Conservation (phyloP, 2,888 invertebrate species). For the Macrostomum cliftonense region DNA sequence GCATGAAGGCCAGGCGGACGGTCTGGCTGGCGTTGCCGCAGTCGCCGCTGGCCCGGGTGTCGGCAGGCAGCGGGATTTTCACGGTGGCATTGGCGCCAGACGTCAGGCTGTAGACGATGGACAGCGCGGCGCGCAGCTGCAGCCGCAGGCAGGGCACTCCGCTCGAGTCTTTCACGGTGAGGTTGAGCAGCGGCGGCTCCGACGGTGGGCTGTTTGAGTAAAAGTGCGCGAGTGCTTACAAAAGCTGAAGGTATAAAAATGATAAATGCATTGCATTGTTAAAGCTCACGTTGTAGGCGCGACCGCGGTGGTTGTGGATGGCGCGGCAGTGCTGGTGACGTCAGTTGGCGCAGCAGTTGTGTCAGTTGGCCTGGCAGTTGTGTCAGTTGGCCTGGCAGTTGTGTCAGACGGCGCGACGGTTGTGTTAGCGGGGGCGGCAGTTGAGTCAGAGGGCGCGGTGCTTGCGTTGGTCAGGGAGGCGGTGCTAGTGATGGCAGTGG, state of each 20-base stretch:
- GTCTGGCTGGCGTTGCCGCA: no score
- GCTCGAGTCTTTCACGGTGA: no score
- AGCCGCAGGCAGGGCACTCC: no score
- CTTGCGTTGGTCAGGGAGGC: not conserved
- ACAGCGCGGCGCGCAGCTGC: no score
- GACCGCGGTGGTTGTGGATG: not conserved
- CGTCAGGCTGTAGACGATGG: no score
- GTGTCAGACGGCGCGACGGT: not conserved
- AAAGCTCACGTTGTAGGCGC: not conserved
- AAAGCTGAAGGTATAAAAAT: no score
- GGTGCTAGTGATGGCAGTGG: not conserved
- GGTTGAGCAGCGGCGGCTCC: no score
- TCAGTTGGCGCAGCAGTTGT: not conserved
- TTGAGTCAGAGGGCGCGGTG: not conserved
- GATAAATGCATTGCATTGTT: not conserved
- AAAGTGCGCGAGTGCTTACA: constrained; percentile 1
- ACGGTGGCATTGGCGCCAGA: no score
- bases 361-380: not conserved
- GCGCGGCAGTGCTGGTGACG: not conserved
- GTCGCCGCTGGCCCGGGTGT: no score
- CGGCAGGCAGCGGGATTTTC: no score
- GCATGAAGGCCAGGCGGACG: no score
- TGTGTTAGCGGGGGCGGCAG: not conserved
- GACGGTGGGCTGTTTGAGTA: not conserved
- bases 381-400: not conserved